These are phyloP conservation scores for Brachystomella parvula DNA, from an alignment of 1,140 invertebrate genomes.

Conservation along the genomic window DNA sequence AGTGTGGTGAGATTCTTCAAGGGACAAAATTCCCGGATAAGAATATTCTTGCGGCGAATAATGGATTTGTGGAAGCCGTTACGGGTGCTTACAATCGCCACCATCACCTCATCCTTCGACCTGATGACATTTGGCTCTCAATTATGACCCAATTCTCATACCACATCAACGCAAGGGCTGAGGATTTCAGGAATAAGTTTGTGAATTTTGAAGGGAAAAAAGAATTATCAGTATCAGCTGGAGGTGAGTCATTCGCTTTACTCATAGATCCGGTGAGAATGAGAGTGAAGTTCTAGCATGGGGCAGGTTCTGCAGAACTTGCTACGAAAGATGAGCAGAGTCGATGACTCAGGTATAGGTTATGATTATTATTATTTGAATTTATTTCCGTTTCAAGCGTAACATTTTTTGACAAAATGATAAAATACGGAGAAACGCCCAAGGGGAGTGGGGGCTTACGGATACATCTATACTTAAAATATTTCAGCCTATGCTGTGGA, in stretches of 20 bases:
- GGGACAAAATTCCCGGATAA: slow-evolving; percentile 4
- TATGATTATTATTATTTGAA: too few relatives aligned
- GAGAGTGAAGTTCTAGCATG: too few relatives aligned
- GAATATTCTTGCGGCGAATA: background rate
- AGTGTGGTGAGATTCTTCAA: slow-evolving; percentile 18
- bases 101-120: slow-evolving; percentile 21
- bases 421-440: too few relatives aligned
- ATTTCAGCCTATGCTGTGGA: too few relatives aligned
- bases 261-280: background rate
- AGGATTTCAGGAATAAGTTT: slow-evolving; percentile 23
- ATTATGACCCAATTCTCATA: slow-evolving; percentile 29
- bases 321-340: too few relatives aligned
- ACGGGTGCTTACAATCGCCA: slow-evolving; percentile 15
- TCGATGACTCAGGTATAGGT: too few relatives aligned
- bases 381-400: too few relatives aligned
- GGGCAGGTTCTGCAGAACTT: too few relatives aligned
- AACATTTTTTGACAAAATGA: too few relatives aligned
- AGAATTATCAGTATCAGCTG: slow-evolving; percentile 7
- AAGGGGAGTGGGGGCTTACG: too few relatives aligned
- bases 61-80: slow-evolving; percentile 24
- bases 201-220: slow-evolving; percentile 29
- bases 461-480: too few relatives aligned
- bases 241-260: background rate
- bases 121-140: slow-evolving; percentile 25
- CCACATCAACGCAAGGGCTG: slow-evolving; percentile 21